Conservation (phyloP, 2,113 vertebrate species). For the Eurypyga helias region DNA sequence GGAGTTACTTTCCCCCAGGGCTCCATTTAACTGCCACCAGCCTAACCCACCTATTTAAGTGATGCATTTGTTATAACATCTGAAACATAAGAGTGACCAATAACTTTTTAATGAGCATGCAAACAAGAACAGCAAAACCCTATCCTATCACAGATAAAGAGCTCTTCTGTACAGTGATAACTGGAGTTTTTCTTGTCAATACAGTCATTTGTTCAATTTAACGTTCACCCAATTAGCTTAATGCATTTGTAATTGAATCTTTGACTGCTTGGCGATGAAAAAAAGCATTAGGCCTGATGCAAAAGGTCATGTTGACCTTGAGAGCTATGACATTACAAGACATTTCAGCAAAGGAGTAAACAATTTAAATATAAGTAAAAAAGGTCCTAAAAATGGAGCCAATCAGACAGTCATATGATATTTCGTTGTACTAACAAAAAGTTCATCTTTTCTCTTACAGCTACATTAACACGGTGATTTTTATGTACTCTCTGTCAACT, state of each 20-base stretch:
- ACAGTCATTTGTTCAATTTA: conserved; percentile 14
- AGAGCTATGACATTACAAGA: conserved; percentile 15
- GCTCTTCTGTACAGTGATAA: neutral
- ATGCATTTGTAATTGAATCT: conserved; percentile 67
- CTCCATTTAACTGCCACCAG: neutral
- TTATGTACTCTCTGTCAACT: neutral
- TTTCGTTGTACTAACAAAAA: neutral
- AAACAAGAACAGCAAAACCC: neutral
- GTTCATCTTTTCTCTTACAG: neutral
- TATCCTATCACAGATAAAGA: accelerated
- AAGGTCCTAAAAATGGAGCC: neutral
- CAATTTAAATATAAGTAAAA: neutral
- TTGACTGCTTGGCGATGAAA: conserved; percentile 4
- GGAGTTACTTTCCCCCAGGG: neutral
- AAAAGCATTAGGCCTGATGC: conserved; percentile 10
- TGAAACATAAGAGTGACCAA: neutral
- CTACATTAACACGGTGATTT: neutral
- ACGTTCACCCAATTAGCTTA: conserved; percentile 16
- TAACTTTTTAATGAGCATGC: neutral
- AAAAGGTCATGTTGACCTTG: conserved; percentile 53
- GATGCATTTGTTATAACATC: neutral
- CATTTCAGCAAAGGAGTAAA: neutral
- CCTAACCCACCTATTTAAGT: neutral
- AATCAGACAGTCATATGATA: neutral
- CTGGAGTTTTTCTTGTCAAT: conserved; percentile 18